Base-by-base conservation (phyloP, 1,140 invertebrate genomes). In the Brachionus koreanus region DNA sequence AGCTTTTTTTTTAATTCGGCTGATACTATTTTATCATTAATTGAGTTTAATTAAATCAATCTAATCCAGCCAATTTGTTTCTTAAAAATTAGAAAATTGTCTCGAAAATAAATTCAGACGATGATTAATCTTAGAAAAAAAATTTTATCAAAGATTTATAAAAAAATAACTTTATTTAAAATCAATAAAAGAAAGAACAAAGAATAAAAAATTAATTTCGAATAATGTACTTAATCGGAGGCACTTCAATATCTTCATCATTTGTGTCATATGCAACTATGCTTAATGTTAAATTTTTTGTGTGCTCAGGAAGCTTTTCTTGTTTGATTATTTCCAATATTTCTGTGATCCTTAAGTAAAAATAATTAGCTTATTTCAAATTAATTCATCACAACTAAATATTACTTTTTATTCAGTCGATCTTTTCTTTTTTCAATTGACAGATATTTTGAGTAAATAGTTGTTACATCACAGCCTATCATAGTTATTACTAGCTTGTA, bases 401-500 rank as follows among this genome's bases (percentile, higher is more conserved):
- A 25, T 46, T 74, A 74, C 42, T 25, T 74, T 46, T 29, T 74
- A 25, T 74, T 74, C 29, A 74, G 43, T 46, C 69, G 69, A 74
- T 74, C 42, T 23, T 74, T 74, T 23, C 19, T 19, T 29, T 74
- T 74, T 74, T 74, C 69, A 13, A 46, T 46, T 46, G 69, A 74
- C 5, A 74, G 23, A n/a, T 29, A 74, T 19, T 46, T 74, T 74
- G 69, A 43, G 23, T 74, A 81, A 29, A 81, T 81, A 3, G 46
- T 63, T 13, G 69, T n/a, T 12, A 35, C 95, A 29, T 96, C 96
- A 86, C 98, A 96, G 12, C 96, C 98, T 74, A 99, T 88, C 97
- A 99, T 99, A 0, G 96, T 97, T 16, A 98, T 96, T 87, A 98
- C 94, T 23, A 98, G 88, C 84, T 94, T 93, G 85, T 97, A 92